These are phyloP conservation scores for Meiosimyza platycephala DNA, from an alignment of 2,888 invertebrate species.

Conservation along the genomic window DNA sequence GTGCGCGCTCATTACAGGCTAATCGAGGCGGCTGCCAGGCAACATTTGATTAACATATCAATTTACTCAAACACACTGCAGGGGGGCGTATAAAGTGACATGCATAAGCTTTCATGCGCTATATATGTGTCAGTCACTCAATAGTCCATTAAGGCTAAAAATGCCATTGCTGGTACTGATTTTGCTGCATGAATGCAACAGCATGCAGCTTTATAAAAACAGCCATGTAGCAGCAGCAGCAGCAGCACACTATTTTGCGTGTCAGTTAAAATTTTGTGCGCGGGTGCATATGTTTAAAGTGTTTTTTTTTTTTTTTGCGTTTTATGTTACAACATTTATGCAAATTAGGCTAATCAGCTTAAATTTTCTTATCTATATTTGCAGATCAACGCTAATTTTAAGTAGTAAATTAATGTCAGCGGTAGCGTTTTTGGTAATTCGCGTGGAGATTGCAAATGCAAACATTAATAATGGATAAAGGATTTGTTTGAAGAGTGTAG, in stretches of 20 bases:
- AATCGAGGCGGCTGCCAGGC: background rate
- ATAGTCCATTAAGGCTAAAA: constrained; percentile 21
- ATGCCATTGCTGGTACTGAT: background rate
- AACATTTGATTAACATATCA: constrained; percentile 30
- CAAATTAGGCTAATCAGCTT: no score
- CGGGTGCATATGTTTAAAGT: background rate
- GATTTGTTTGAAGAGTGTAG: no score
- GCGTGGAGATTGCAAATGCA: no score
- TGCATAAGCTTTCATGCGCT: background rate
- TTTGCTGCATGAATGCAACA: no score
- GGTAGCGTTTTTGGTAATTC: no score
- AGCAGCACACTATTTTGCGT: background rate
- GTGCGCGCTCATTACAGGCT: constrained; percentile 13
- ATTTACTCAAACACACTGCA: background rate
- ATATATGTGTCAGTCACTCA: constrained; percentile 22
- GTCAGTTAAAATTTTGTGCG: background rate
- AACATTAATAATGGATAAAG: no score
- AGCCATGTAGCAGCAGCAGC: no score
- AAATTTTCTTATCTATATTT: no score
- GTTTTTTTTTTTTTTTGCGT: background rate
- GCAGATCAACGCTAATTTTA: no score
- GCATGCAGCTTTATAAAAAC: no score
- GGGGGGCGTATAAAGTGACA: background rate
- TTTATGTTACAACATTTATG: no score
- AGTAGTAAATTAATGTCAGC: no score